phyloP scores from a whole-genome alignment of 2,113 vertebrate species.

The Pelobates fuscus region DNA sequence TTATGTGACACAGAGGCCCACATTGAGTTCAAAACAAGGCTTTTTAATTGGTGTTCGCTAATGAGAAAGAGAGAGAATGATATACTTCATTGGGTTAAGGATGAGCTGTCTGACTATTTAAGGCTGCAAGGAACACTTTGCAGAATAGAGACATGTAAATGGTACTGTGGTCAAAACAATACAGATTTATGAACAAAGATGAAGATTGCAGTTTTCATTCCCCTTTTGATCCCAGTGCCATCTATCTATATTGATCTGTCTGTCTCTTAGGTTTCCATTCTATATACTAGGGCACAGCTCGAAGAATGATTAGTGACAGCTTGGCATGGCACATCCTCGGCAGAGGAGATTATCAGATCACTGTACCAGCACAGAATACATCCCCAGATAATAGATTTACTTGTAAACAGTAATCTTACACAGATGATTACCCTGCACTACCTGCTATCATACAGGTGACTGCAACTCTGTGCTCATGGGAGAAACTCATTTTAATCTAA shows the following conservation, averaged over 20 bases:
- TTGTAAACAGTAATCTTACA: slow-evolving; percentile 17
- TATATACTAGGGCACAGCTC: slow-evolving; percentile 11
- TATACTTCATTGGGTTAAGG: not conserved
- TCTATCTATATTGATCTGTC: slow-evolving; percentile 24
- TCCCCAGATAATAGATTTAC: slow-evolving; percentile 37
- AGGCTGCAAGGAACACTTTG: too few relatives aligned
- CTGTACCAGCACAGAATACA: slow-evolving; percentile 7
- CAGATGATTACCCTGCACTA: not conserved
- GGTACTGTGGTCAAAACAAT: too few relatives aligned
- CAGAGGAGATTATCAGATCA: slow-evolving; percentile 14
- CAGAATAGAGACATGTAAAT: too few relatives aligned
- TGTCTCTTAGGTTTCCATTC: slow-evolving; percentile 23
- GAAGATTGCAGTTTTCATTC: not conserved
- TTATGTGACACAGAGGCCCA: slow-evolving; percentile 15
- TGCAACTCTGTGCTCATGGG: not conserved
- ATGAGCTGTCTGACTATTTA: too few relatives aligned
- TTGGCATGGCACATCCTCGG: slow-evolving; percentile 3
- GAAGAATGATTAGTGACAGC: slow-evolving; percentile 30
- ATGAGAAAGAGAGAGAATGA: not conserved
- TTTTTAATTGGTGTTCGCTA: slow-evolving; percentile 19
- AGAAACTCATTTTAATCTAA: too few relatives aligned
- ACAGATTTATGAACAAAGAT: too few relatives aligned
- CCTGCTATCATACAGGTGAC: not conserved
- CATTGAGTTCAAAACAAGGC: not conserved
- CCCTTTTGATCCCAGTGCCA: slow-evolving; percentile 10